Base-by-base conservation (phyloP, 2,888 invertebrate genomes). In the Folsomia candida region DNA sequence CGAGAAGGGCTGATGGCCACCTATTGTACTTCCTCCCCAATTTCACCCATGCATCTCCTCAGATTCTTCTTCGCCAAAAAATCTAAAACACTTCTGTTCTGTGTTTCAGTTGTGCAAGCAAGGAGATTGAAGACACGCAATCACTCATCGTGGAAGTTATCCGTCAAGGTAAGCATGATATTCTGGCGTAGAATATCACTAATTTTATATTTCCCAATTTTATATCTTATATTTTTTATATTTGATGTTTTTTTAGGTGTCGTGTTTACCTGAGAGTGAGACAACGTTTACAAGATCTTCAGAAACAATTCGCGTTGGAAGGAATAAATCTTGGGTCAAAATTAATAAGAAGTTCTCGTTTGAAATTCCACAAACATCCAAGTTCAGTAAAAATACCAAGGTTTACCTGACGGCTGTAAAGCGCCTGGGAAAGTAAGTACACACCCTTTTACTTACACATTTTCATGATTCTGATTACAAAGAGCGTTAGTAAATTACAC, bases 61-160 rank as follows among this genome's bases (percentile, higher is more conserved):
- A n/a, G n/a, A n/a, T n/a, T n/a, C 62, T 37, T 37, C 24, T 22
- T 25, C 22, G 28, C 24, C 51, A n/a, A 29, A n/a, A 28, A 28
- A 4, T n/a, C 61, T 61, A n/a, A 61, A 61, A 24, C 18, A 51
- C 20, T 47, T 37, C 29, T 29, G 2, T 14, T 60, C 9, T 22
- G 60, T 60, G 28, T 67, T 65, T 69, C 69, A 79, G 79, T 79
- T 69, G 74, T 79, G 64, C 76, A 76, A 74, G 79, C 76, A 60
- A 75, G 70, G 71, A 74, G 75, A 62, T 76, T 79, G 24, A 74
- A 73, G 51, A 60, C 76, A 22, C 76, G 68, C 58, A 75, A 74
- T 74, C 75, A 76, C 69, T 79, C 77, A 76, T 74, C 78, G n/a
- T 79, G 79, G 79, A 78, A 77, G 73, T 70, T 79, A 57, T 77